These are phyloP conservation scores for Diabrotica virgifera DNA, from an alignment of 1,140 invertebrate genomes.

Conservation along the genomic window DNA sequence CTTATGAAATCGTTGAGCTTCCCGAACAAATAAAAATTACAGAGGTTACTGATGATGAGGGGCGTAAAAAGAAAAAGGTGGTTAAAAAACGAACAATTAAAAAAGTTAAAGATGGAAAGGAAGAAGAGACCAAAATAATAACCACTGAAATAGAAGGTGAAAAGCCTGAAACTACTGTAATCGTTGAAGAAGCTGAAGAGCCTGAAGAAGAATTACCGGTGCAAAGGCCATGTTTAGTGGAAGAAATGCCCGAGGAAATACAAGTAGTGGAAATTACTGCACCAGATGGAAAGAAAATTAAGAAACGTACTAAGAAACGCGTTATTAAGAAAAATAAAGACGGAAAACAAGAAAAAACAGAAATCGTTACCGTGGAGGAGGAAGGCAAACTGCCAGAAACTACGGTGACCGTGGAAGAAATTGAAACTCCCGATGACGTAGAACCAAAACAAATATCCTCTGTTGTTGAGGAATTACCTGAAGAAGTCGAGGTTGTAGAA, in stretches of 20 bases:
- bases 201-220: constrained; percentile 27
- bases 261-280: constrained; percentile 47
- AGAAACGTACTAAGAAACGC: constrained; percentile 41
- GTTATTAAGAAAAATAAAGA: constrained; percentile 49
- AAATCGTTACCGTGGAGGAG: constrained; percentile 52
- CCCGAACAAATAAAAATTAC: constrained; percentile 44
- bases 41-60: constrained; percentile 50
- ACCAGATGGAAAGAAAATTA: constrained; percentile 36
- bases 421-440: constrained; percentile 33
- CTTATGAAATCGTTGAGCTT: constrained; percentile 33
- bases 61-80: constrained; percentile 44
- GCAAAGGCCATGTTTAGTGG: constrained; percentile 31
- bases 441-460: constrained; percentile 46
- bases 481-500: constrained; percentile 36
- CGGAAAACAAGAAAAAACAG: constrained; percentile 49
- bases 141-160: constrained; percentile 46
- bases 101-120: constrained; percentile 31
- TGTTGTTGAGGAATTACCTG: constrained; percentile 34
- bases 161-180: constrained; percentile 43
- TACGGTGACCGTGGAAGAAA: constrained; percentile 39
- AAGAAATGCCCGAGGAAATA: constrained; percentile 43
- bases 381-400: constrained; percentile 45
- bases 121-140: constrained; percentile 41
- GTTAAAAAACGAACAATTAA: constrained; percentile 46
- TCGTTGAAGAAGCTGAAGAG: constrained; percentile 27